Evolutionary conservation across 64 coral and sea anemone species (phyloP).

Genomic region (Actinia equina): DNA sequence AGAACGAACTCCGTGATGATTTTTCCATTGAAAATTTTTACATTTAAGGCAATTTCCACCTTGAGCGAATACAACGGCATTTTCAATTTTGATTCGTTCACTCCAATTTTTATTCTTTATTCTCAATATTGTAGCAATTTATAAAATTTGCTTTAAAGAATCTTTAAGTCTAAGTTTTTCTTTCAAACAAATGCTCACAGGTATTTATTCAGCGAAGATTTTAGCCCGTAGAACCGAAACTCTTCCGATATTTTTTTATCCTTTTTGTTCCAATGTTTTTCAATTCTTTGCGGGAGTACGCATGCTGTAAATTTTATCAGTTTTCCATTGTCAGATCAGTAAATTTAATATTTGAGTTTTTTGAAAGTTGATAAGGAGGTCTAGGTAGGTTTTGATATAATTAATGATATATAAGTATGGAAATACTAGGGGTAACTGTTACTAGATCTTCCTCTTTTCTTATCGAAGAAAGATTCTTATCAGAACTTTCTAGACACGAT

Average conservation of each 20-base stretch:
- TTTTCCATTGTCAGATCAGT: slow-evolving; percentile 11
- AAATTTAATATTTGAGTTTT: slow-evolving; percentile 45
- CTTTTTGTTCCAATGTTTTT: background rate
- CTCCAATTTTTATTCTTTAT: background rate
- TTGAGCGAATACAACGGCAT: slow-evolving; percentile 8
- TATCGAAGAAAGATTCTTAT: slow-evolving; percentile 4
- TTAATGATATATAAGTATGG: slow-evolving; percentile 25
- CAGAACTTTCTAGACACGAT: background rate
- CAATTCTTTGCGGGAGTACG: slow-evolving; percentile 4
- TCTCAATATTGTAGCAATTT: slow-evolving; percentile 7
- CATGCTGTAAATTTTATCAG: background rate
- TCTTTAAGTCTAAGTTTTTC: background rate
- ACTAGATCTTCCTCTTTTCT: slow-evolving; percentile 16
- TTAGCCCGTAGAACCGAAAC: background rate
- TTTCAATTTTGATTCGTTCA: background rate
- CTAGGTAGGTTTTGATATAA: background rate
- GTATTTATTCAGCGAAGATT: background rate
- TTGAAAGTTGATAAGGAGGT: slow-evolving; percentile 11
- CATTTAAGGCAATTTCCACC: slow-evolving; percentile 21
- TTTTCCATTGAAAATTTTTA: slow-evolving; percentile 12
- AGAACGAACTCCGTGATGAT: background rate
- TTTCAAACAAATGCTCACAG: background rate
- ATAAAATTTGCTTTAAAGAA: background rate
- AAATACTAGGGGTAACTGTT: slow-evolving; percentile 2
- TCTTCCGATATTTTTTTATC: background rate